Evolutionary conservation across 2,888 invertebrate genomes (phyloP).

Genomic region (Platycnemis pennipes): DNA sequence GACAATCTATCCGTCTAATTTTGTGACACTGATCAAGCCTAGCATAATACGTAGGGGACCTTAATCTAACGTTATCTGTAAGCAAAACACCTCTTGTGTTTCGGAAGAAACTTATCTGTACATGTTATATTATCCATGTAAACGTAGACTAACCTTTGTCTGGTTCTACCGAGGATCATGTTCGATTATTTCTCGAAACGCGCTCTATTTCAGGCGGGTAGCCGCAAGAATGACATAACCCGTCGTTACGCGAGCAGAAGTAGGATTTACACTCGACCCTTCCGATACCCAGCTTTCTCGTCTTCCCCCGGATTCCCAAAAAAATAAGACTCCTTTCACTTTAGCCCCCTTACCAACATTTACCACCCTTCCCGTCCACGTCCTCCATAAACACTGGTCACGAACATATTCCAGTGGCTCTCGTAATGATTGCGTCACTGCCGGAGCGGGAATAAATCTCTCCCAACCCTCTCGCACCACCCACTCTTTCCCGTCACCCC

Average conservation of each 20-base stretch:
- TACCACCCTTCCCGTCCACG: not conserved
- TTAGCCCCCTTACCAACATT: not conserved
- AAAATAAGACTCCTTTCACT: not conserved
- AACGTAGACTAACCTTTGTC: not conserved
- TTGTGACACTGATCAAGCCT: too few species aligned
- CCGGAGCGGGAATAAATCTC: not conserved
- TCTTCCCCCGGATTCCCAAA: not conserved
- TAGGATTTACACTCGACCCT: slow-evolving; percentile 16
- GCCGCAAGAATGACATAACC: not conserved
- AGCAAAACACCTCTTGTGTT: too few species aligned
- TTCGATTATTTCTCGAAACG: not conserved
- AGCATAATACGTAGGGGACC: too few species aligned
- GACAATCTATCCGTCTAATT: too few species aligned
- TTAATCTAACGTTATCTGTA: too few species aligned
- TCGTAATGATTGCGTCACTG: slow-evolving; percentile 46
- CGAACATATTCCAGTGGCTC: slow-evolving; percentile 18
- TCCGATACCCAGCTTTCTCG: not conserved
- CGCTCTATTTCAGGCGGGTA: not conserved
- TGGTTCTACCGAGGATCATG: not conserved
- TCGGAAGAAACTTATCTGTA: too few species aligned
- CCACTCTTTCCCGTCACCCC: not conserved
- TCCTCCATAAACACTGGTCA: slow-evolving; percentile 28
- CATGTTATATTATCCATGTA: too few species aligned
- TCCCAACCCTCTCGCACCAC: not conserved
- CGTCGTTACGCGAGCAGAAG: not conserved